Evolutionary conservation across 2,888 invertebrate genomes (phyloP), one percentile per base, ranked within the genome.

Genomic region (Gnatocerus cornutus): DNA sequence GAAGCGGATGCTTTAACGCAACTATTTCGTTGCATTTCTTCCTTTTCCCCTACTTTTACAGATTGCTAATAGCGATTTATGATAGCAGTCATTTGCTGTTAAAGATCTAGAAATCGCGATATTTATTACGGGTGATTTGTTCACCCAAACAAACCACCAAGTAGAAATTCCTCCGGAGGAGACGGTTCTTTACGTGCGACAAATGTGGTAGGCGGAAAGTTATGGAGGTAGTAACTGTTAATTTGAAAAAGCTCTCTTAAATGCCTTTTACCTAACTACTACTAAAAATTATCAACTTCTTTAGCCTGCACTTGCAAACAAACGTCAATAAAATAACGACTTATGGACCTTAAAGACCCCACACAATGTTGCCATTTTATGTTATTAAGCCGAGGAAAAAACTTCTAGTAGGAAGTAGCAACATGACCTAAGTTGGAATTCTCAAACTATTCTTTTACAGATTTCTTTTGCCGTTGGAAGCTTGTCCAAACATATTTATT

Each of bases 21-120:
- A 46, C 27, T 12, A 46, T 46, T 21, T 27, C 16, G n/a, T 21
- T 13, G 6, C 21, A 16, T 46, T 46, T 46, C 46, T 46, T 46
- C 21, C 46, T 14, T 16, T 46, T 16, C 46, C 12, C 48, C 50
- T 50, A 50, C 50, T 50, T 48, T 48, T 50, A n/a, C 30, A 8
- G n/a, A 29, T 16, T 9, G 27, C 55, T 55, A 55, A 55, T 55
- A 27, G 55, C 55, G 27, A 55, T 55, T 55, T 55, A 55, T 16
- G 55, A 55, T 37, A 14, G 10, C 37, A 39, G 55, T 39, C 9
- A 55, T 55, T 37, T 50, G 16, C 50, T 27, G 29, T 29, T 50
- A 50, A 50, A 50, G 12, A 50, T 50, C 55, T 12, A 16, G 37
- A 55, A 55, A 55, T 55, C 37, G 6, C 14, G 14, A 55, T 50